A percentile compares a stretch with the other conserved stretches of the same genome.
phyloP scores from a whole-genome alignment of 2,888 invertebrate genomes.

The Prenolepis imparis region DNA sequence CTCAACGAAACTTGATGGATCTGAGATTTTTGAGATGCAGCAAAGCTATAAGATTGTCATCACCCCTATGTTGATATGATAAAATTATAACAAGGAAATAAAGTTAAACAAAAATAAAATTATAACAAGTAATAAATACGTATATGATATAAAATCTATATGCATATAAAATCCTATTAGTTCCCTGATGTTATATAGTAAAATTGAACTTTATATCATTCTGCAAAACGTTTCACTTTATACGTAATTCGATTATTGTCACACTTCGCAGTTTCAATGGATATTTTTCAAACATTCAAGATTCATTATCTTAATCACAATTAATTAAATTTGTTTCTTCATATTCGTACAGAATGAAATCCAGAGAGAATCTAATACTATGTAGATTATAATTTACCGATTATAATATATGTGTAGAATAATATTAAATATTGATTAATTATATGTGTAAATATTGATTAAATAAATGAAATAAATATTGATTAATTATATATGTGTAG shows the following conservation, averaged over 20 bases:
- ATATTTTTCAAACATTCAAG: not conserved
- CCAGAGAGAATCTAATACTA: not conserved
- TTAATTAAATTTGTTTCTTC: not conserved
- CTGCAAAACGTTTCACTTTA: not conserved
- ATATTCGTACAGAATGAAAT: not conserved
- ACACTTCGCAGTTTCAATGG: not conserved
- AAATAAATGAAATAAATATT: no score
- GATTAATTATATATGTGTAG: no score
- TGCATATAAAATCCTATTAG: not conserved
- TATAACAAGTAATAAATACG: not conserved
- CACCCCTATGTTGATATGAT: not conserved
- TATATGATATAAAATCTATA: not conserved
- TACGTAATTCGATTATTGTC: slow-evolving; percentile 1
- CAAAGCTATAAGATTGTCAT: no score
- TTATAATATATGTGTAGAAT: no score
- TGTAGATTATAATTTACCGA: no score
- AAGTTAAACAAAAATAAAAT: not conserved
- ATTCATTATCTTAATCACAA: not conserved
- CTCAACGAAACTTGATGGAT: not conserved
- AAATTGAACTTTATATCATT: not conserved
- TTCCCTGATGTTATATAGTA: not conserved
- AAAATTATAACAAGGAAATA: not conserved
- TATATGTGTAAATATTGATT: no score
- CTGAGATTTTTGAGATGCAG: not conserved
- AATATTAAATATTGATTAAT: no score